Conservation (phyloP, 37 sponge, comb jelly and placozoan species). For the Ianthella basta region DNA sequence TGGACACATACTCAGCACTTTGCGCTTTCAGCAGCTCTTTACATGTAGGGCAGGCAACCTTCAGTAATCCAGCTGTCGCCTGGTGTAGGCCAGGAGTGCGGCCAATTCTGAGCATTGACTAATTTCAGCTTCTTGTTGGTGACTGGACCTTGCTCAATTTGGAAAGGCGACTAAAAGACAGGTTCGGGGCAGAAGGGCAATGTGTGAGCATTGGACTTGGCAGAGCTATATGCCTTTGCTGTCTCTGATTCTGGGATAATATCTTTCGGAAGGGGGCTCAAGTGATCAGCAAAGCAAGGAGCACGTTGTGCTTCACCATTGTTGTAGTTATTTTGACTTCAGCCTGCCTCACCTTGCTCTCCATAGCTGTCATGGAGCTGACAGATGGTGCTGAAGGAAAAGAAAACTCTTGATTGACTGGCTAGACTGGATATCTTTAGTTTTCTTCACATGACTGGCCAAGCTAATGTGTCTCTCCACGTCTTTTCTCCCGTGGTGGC, state of each 20-base stretch:
- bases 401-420: neutral
- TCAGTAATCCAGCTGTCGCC: no score
- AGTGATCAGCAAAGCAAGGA: constrained; percentile 45
- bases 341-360: constrained; percentile 40
- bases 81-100: no score
- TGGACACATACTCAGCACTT: no score
- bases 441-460: constrained; percentile 4
- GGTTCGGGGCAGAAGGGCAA: no score
- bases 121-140: no score
- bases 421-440: neutral
- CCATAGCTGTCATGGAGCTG: constrained; percentile 14
- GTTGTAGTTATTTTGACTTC: constrained; percentile 56
- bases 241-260: constrained; percentile 62
- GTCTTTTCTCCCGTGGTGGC: constrained; percentile 14
- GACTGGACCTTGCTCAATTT: no score
- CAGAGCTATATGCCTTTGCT: constrained; percentile 45
- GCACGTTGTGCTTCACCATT: constrained; percentile 60
- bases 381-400: constrained; percentile 24
- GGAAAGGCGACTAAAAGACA: no score
- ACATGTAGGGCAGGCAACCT: no score
- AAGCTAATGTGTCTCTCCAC: constrained; percentile 3
- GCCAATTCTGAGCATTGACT: no score
- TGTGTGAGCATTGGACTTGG: constrained; percentile 54
- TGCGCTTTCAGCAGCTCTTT: no score
- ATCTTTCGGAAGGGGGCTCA: constrained; percentile 46